Percentiles rank a stretch among this genome's conserved stretches.
phyloP scores from a whole-genome alignment of 2,888 invertebrate species.

The Lithophane semibrunnea region DNA sequence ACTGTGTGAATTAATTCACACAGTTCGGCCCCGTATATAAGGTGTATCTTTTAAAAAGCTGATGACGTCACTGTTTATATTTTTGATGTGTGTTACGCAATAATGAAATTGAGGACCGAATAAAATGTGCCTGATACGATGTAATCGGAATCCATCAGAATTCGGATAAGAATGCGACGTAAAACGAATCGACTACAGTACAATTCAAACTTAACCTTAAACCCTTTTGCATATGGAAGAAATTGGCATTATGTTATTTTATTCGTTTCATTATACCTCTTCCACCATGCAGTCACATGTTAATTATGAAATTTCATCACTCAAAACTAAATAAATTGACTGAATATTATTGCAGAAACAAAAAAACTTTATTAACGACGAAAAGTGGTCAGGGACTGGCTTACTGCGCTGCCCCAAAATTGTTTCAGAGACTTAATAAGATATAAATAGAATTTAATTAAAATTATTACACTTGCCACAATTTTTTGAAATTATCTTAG shows the following conservation, averaged over 20 bases:
- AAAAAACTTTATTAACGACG: neutral
- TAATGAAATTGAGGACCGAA: slow-evolving; percentile 33
- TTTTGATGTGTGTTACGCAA: neutral
- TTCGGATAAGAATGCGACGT: neutral
- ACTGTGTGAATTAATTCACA: neutral
- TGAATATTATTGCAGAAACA: neutral
- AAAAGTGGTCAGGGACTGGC: neutral
- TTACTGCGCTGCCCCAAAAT: neutral
- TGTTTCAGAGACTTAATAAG: neutral
- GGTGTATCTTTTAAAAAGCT: neutral
- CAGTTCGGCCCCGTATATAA: too few species aligned
- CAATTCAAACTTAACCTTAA: neutral
- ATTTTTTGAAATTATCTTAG: too few species aligned
- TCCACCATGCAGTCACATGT: too few species aligned
- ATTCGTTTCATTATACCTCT: neutral
- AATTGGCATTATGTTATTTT: neutral
- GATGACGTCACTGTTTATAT: neutral
- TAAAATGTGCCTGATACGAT: slow-evolving; percentile 33
- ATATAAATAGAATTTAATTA: neutral
- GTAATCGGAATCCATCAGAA: slow-evolving; percentile 7
- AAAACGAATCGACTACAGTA: neutral
- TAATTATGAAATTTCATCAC: neutral
- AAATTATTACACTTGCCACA: too few species aligned
- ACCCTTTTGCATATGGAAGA: too few species aligned
- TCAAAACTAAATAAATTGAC: neutral